Percentiles rank a stretch among this genome's conserved stretches.
Conservation (phyloP, 2,797 vertebrate genomes). For the Pseudopleuronectes americanus region DNA sequence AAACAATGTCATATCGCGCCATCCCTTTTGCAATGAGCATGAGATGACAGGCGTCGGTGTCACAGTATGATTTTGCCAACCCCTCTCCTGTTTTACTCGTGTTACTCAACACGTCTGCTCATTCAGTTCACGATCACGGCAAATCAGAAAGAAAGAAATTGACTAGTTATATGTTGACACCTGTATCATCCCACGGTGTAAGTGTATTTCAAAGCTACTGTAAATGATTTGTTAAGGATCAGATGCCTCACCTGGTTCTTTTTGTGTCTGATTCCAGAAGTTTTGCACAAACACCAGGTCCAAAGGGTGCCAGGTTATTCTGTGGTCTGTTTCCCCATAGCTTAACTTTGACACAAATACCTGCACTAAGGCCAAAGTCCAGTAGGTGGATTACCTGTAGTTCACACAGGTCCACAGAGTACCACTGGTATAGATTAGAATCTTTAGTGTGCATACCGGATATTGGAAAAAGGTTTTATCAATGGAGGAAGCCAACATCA, state of each 20-base stretch:
- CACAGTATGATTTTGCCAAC: too few relatives aligned
- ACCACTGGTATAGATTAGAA: not conserved
- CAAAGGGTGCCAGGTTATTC: not conserved
- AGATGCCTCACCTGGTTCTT: constrained; percentile 38
- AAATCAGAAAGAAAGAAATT: not conserved
- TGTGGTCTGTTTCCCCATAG: not conserved
- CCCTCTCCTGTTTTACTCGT: too few relatives aligned
- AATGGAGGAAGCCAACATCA: not conserved
- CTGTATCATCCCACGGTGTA: not conserved
- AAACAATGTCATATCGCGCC: too few relatives aligned
- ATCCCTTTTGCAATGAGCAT: too few relatives aligned
- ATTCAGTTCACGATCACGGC: not conserved
- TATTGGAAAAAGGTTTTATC: not conserved
- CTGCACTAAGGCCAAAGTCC: constrained; percentile 39
- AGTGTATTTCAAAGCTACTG: too few relatives aligned
- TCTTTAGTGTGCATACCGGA: not conserved
- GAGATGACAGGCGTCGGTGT: too few relatives aligned
- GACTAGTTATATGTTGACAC: not conserved
- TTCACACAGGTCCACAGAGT: not conserved
- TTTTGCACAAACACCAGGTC: not conserved
- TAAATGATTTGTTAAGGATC: not conserved
- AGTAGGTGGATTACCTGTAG: not conserved
- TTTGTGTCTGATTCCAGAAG: not conserved
- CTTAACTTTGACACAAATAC: not conserved
- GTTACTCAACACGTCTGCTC: not conserved